Base-by-base conservation (phyloP, 2,113 vertebrate species). In the Semnornis frantzii region DNA sequence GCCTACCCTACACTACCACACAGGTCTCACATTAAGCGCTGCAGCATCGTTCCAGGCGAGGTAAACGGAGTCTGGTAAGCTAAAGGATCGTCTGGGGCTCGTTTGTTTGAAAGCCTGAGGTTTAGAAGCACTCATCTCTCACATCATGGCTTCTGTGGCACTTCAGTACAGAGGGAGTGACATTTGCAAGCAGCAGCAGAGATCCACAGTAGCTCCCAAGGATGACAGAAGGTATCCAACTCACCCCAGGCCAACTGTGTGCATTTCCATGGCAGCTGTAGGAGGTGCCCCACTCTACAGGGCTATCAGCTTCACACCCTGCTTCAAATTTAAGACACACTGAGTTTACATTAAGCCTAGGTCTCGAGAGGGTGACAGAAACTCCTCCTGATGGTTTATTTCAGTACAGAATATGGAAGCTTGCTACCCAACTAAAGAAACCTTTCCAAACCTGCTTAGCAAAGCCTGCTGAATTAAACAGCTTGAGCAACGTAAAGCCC, bases 31-130 rank as follows among this genome's bases (percentile, higher is more conserved):
- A 3, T 5, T 3, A 15, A 48, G 12, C 17, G 5, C 73, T 17
- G 57, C 70, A 65, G 74, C 27, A 2, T 2, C 2, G 1, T 2
- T 9, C 58, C 4, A 8, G 18, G 2, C 0, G 8, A 58, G 65
- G 9, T 1, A 5, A 28, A 62, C 46, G n/a, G 25, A 46, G 54
- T 3, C 48, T 25, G 31, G 48, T 4, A 2, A 60, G 44, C 28
- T 21, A 1, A 28, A 30, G 21, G 20, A 3, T 23, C 19, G 31
- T 39, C 10, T 8, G 4, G 31, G 14, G 18, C 50, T 21, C 14
- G 17, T n/a, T 68, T 18, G 12, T 69, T 30, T 6, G 34, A 27
- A 66, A 70, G n/a, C 21, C 57, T 10, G 44, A 37, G 19, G 34
- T 65, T 74, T 55, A 15, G 9, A 34, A 80, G 19, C 16, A 3